Base-by-base conservation (phyloP, 2,113 vertebrate genomes). In the Parus major region DNA sequence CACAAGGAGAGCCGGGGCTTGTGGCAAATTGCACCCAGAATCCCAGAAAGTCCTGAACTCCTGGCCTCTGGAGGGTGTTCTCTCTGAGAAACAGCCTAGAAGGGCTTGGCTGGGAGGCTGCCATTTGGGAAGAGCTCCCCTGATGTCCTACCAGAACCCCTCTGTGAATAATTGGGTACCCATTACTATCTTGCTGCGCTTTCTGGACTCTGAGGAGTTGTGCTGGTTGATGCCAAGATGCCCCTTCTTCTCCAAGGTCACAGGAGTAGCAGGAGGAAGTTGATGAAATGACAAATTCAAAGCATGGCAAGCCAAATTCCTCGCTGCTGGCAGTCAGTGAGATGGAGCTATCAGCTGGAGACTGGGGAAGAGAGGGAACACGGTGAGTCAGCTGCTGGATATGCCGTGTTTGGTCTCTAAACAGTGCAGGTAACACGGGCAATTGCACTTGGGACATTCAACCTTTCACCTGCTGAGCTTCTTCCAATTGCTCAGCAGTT, bases 121-220 rank as follows among this genome's bases (percentile, higher is more conserved):
- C 24, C 15, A 1, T 41, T 65, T 70, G 68, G 55, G 39, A 86
- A 55, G 19, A 86, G 35, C 42, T 66, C 13, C 39, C 35, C 14
- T 24, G n/a, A 39, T 12, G 25, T 84, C 39, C 50, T 46, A 42
- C 18, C 31, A 24, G n/a, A 65, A 60, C 46, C 6, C n/a, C 28
- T 64, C 28, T 0, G 0, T 28, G 31, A 14, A 2, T 27, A 50
- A 8, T 12, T 1, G 27, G 1, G 16, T 14, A 60, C 42, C 66
- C 41, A 8, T 47, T 68, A 21, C 13, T 68, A 64, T 24, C 63
- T 42, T 5, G 33, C 35, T 68, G 61, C 15, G 2, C 42, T 39
- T 46, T 53, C 17, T 82, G 42, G 31, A 36, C 1, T 3, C 31
- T 0, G 0, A 55, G 83, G 36, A 42, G 44, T 7, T 2, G 50